These are phyloP conservation scores for Cephalopholis sonnerati DNA, from an alignment of 2,113 vertebrate genomes.

Conservation along the genomic window DNA sequence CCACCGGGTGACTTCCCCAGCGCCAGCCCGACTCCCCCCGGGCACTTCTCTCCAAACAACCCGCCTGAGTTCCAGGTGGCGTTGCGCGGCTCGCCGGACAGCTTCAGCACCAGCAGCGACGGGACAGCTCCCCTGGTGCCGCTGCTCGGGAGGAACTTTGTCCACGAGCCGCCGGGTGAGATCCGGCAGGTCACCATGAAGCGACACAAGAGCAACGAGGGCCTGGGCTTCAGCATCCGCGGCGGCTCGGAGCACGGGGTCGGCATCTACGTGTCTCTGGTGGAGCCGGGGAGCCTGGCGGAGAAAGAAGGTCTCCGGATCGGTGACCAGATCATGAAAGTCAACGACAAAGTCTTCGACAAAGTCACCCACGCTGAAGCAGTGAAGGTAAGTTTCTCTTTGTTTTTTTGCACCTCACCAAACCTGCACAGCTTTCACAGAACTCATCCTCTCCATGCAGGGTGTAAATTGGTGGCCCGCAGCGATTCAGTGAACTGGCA, in stretches of 20 bases:
- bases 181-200: conserved; percentile 91
- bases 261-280: conserved; percentile 96
- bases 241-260: conserved; percentile 97
- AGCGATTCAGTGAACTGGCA: background rate
- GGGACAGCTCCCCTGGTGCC: conserved; percentile 84
- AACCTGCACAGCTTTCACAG: background rate
- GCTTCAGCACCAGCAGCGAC: conserved; percentile 85
- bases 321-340: conserved; percentile 96
- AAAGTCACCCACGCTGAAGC: conserved; percentile 94
- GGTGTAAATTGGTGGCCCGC: background rate
- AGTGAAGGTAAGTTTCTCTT: conserved; percentile 88
- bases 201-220: conserved; percentile 93
- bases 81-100: conserved; percentile 79
- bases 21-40: conserved; percentile 71
- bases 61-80: conserved; percentile 74
- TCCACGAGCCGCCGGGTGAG: conserved; percentile 86
- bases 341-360: conserved; percentile 94
- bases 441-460: background rate
- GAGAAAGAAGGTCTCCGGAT: conserved; percentile 93
- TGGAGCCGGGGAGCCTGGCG: conserved; percentile 95
- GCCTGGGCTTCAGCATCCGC: conserved; percentile 97
- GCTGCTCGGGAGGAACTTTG: conserved; percentile 82
- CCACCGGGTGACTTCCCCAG: conserved; percentile 69
- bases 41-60: conserved; percentile 59
- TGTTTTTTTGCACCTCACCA: background rate